phyloP scores from a whole-genome alignment of 1,140 invertebrate species.

The Linepithema humile region DNA sequence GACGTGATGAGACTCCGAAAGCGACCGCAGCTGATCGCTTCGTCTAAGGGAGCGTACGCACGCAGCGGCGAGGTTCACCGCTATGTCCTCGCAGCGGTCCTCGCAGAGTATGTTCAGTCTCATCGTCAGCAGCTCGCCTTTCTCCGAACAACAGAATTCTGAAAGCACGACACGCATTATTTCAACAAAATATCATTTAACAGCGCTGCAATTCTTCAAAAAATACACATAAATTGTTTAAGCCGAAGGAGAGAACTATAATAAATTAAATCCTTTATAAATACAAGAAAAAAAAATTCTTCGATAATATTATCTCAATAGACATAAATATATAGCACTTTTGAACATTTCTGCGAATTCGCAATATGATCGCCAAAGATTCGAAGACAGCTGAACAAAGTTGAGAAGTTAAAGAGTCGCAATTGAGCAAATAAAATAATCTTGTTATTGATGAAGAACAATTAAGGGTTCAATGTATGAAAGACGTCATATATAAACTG shows the following conservation, averaged over 20 bases:
- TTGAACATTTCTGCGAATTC: neutral
- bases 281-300: neutral
- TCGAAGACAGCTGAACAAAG: neutral
- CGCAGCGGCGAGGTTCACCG: slow-evolving; percentile 84
- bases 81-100: slow-evolving; percentile 85
- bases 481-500: neutral
- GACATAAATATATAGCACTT: neutral
- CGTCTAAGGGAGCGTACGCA: slow-evolving; percentile 82
- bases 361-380: neutral
- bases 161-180: neutral
- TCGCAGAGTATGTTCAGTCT: slow-evolving; percentile 85
- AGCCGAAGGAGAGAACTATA: neutral
- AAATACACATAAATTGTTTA: neutral
- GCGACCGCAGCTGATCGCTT: slow-evolving; percentile 80
- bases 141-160: slow-evolving; percentile 85
- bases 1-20: slow-evolving; percentile 82
- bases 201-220: neutral
- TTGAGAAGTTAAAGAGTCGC: neutral
- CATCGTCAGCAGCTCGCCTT: slow-evolving; percentile 84
- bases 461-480: neutral
- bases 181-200: neutral
- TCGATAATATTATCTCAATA: neutral
- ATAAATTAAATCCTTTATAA: neutral
- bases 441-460: neutral
- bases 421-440: slow-evolving; percentile 12